A percentile compares a stretch with the other conserved stretches of the same genome.
Conservation (phyloP, 2,888 invertebrate species). For the Xestia sexstrigata region DNA sequence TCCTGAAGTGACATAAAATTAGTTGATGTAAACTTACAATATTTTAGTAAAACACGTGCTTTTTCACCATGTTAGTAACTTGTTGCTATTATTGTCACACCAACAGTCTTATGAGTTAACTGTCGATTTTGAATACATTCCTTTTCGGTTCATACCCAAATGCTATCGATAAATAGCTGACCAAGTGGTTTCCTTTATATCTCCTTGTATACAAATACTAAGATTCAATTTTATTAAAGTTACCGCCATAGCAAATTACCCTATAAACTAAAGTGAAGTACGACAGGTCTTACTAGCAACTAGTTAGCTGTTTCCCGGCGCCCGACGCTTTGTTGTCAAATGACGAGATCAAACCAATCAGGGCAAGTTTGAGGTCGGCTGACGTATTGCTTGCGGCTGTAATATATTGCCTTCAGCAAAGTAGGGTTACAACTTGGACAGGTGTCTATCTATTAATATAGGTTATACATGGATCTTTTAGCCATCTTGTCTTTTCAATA, state of each 20-base stretch:
- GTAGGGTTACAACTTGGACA: not conserved
- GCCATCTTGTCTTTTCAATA: not conserved
- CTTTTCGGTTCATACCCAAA: not conserved
- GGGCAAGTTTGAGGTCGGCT: conserved; percentile 11
- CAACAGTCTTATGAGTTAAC: not conserved
- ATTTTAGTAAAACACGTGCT: not conserved
- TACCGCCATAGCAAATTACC: not conserved
- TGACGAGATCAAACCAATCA: conserved; percentile 54
- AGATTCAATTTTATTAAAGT: not conserved
- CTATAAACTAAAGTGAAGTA: conserved; percentile 1
- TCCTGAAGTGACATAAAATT: not conserved
- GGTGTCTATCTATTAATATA: not conserved
- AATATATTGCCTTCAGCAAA: not conserved
- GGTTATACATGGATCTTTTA: too few species aligned
- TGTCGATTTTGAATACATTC: not conserved
- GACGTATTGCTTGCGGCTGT: conserved; percentile 27
- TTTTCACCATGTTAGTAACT: not conserved
- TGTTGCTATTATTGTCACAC: conserved; percentile 19
- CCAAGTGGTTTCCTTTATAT: not conserved
- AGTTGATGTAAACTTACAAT: not conserved
- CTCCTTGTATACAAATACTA: not conserved
- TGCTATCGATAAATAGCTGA: not conserved
- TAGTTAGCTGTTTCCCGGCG: conserved; percentile 20
- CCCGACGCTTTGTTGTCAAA: conserved; percentile 55
- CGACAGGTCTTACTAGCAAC: conserved; percentile 29